Conservation (phyloP, 2,888 invertebrate genomes). For the Melanchra persicariae region DNA sequence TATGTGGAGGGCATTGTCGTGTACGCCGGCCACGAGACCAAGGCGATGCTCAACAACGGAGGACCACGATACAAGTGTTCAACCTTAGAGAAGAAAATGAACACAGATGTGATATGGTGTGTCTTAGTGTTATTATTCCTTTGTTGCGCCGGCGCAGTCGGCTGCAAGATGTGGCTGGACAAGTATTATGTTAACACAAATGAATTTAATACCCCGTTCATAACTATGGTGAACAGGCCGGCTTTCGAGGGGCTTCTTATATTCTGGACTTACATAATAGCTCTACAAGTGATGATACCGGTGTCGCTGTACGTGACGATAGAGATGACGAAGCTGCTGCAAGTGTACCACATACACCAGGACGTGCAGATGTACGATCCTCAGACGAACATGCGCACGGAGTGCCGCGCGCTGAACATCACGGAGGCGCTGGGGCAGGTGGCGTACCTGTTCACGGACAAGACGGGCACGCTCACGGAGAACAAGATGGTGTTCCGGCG, state of each 20-base stretch:
- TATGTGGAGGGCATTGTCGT: conserved; percentile 99
- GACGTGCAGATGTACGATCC: conserved; percentile 97
- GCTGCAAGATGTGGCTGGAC: conserved; percentile 96
- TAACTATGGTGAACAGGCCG: conserved; percentile 91
- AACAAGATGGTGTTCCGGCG: conserved; percentile 99
- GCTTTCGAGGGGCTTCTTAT: conserved; percentile 95
- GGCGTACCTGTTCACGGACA: conserved; percentile 98
- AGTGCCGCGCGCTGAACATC: conserved; percentile 98
- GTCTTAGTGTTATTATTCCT: conserved; percentile 97
- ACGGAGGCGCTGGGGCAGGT: conserved; percentile 99
- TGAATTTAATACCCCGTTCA: conserved; percentile 92
- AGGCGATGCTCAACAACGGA: conserved; percentile 99
- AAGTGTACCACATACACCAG: conserved; percentile 98
- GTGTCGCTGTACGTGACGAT: conserved; percentile 98
- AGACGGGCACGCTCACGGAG: conserved; percentile 99
- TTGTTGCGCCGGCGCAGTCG: conserved; percentile 97
- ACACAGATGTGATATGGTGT: conserved; percentile 99
- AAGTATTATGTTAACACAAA: conserved; percentile 84
- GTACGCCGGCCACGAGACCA: conserved; percentile 99
- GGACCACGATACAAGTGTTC: conserved; percentile 98
- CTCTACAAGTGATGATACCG: conserved; percentile 99
- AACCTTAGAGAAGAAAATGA: conserved; percentile 97
- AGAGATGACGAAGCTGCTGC: conserved; percentile 98
- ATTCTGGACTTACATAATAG: conserved; percentile 99
- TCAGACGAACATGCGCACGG: conserved; percentile 93